Conservation (phyloP, 1,140 invertebrate species). For the Drosophila lowei region DNA sequence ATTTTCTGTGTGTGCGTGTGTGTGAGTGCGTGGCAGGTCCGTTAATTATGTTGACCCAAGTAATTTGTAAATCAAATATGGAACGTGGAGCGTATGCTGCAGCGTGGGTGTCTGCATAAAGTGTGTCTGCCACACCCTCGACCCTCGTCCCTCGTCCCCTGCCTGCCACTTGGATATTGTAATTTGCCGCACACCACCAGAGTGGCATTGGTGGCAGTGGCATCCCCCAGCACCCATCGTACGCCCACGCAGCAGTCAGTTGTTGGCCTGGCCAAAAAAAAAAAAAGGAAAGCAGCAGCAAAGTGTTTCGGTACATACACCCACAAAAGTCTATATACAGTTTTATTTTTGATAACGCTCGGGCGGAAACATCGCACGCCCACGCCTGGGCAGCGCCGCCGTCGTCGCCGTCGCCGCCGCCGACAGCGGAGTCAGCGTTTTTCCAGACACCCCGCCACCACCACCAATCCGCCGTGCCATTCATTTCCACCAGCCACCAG, state of each 20-base stretch:
- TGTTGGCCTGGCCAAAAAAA: constrained; percentile 8
- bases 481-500: constrained; percentile 54
- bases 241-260: neutral
- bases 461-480: constrained; percentile 42
- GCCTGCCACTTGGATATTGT: constrained; percentile 44
- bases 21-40: constrained; percentile 41
- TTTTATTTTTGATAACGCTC: constrained; percentile 73
- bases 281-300: constrained; percentile 26
- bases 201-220: no score
- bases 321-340: constrained; percentile 48
- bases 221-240: no score
- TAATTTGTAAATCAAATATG: constrained; percentile 63
- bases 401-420: neutral
- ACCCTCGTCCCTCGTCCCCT: no score
- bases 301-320: constrained; percentile 26
- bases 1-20: neutral
- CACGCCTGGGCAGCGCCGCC: constrained; percentile 40
- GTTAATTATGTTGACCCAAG: constrained; percentile 72
- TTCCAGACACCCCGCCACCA: constrained; percentile 37
- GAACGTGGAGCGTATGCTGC: constrained; percentile 25
- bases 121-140: constrained; percentile 11
- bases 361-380: constrained; percentile 69
- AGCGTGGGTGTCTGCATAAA: neutral
- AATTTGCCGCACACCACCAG: constrained; percentile 41
- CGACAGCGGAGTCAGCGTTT: constrained; percentile 31